Conservation (phyloP, 37 sponge, comb jelly and placozoan genomes). For the Chondrilla cf. caribensis region DNA sequence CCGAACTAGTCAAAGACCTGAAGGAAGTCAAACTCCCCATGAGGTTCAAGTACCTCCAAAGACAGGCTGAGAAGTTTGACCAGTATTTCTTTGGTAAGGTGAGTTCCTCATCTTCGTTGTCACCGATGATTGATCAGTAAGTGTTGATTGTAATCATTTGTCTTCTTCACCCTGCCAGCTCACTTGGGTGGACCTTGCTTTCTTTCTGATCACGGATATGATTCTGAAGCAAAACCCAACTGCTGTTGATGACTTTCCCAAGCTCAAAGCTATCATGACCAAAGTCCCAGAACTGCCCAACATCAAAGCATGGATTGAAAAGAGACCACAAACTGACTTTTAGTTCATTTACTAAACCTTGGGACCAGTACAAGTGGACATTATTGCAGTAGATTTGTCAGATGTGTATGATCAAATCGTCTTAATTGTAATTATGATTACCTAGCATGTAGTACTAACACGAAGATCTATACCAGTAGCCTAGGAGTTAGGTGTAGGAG, state of each 20-base stretch:
- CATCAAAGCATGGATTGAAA: slow-evolving; percentile 16
- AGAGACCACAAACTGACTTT: background rate
- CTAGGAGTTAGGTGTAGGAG: too few relatives aligned
- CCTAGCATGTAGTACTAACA: too few relatives aligned
- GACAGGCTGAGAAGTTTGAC: background rate
- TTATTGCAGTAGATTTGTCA: too few relatives aligned
- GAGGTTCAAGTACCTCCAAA: background rate
- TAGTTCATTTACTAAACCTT: background rate
- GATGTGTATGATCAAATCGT: too few relatives aligned
- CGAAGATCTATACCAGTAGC: too few relatives aligned
- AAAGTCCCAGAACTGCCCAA: background rate
- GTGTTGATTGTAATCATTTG: too few relatives aligned
- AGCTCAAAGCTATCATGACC: background rate
- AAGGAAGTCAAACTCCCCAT: background rate
- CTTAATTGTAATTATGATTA: too few relatives aligned
- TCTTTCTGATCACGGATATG: background rate
- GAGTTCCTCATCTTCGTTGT: too few relatives aligned
- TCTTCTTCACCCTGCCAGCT: background rate
- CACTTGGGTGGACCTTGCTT: slow-evolving; percentile 3
- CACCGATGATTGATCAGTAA: too few relatives aligned
- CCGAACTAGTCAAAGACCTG: background rate
- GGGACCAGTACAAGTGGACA: too few relatives aligned
- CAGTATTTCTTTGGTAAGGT: background rate
- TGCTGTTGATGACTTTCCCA: background rate
- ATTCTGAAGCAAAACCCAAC: background rate